Evolutionary conservation across 2,888 invertebrate species (phyloP).

Genomic region (Cephus runcator): DNA sequence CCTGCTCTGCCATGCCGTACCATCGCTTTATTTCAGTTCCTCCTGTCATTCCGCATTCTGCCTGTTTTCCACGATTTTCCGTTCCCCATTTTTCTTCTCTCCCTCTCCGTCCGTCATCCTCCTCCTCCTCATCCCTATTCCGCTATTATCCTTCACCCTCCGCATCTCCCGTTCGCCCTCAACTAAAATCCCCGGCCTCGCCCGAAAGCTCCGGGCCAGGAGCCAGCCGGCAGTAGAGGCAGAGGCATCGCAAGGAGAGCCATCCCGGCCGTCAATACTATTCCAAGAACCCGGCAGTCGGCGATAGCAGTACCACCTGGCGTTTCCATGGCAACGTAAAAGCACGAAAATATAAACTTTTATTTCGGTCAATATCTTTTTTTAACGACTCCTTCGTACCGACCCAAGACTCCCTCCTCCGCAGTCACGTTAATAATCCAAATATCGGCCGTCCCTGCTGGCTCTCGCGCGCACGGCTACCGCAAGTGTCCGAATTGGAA

Average conservation of each 20-base stretch:
- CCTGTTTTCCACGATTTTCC: constrained; percentile 24
- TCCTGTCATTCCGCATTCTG: constrained; percentile 30
- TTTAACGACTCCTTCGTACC: not conserved
- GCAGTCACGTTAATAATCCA: not conserved
- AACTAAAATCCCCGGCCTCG: not conserved
- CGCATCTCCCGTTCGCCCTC: not conserved
- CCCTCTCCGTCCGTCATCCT: constrained; percentile 19
- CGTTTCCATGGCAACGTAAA: constrained; percentile 40
- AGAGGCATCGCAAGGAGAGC: not conserved
- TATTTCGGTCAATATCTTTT: constrained; percentile 31
- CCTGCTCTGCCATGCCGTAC: not conserved
- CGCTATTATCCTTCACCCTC: not conserved
- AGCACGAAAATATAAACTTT: constrained; percentile 47
- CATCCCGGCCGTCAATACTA: constrained; percentile 9
- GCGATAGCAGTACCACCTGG: constrained; percentile 23
- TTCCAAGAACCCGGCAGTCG: not conserved
- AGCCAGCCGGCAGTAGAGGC: not conserved
- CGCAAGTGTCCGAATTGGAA: not conserved
- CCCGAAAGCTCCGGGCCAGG: not conserved
- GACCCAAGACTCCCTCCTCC: not conserved
- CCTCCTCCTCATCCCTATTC: not conserved
- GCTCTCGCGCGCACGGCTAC: not conserved
- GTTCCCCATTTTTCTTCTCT: constrained; percentile 6
- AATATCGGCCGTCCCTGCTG: not conserved
- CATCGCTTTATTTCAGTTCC: constrained; percentile 12